Evolutionary conservation across 2,113 vertebrate genomes (phyloP).

Genomic region (Gnathochromis pfefferi): DNA sequence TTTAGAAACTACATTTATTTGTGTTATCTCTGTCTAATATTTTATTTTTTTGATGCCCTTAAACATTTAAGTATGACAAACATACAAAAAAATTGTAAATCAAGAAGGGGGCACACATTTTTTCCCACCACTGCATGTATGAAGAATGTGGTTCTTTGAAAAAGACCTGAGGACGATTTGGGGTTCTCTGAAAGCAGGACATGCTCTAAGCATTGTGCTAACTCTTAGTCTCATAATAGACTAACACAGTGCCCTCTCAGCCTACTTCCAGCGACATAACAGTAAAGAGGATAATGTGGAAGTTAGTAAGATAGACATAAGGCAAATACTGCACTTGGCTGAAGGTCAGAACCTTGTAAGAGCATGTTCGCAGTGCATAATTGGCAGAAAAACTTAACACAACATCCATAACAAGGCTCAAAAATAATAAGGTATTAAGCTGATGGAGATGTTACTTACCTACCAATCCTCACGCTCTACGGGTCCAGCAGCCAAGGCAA

Average conservation of each 20-base stretch:
- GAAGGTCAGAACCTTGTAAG: not conserved
- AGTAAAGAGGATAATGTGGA: slow-evolving; percentile 16
- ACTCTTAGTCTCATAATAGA: not conserved
- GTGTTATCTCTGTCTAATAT: not conserved
- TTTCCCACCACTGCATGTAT: not conserved
- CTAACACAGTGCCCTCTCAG: not conserved
- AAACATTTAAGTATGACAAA: not conserved
- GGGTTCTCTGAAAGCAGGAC: not conserved
- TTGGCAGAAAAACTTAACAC: not conserved
- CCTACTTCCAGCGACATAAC: not conserved
- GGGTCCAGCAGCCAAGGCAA: not conserved
- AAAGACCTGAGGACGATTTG: not conserved
- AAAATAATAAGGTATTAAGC: not conserved
- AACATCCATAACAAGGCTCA: not conserved
- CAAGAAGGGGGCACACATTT: not conserved
- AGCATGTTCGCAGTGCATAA: not conserved
- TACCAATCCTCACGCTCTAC: not conserved
- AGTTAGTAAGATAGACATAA: slow-evolving; percentile 5
- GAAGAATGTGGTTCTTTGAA: not conserved
- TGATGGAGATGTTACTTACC: slow-evolving; percentile 36
- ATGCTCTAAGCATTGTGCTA: not conserved
- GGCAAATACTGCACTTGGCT: not conserved
- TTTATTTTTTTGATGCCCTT: not conserved
- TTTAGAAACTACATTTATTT: not conserved
- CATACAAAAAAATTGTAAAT: not conserved